Percentiles rank a stretch among this genome's conserved stretches.
Evolutionary conservation across 2,888 invertebrate genomes (phyloP).

Genomic region (Nowickia ferox): DNA sequence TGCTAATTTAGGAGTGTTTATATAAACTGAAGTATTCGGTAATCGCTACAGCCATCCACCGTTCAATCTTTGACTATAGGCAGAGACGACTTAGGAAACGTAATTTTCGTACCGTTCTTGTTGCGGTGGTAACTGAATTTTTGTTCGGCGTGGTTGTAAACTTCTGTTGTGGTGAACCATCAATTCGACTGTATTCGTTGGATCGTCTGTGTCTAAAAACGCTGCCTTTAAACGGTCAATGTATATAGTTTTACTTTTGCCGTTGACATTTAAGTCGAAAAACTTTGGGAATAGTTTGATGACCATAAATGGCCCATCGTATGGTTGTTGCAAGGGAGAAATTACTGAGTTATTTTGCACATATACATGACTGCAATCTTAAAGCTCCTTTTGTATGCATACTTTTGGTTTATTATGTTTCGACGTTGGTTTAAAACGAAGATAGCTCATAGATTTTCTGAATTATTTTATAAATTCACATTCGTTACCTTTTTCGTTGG

Average conservation of each 20-base stretch:
- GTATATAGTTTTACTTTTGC: neutral
- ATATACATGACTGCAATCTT: neutral
- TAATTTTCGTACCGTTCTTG: neutral
- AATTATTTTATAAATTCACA: neutral
- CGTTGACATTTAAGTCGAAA: neutral
- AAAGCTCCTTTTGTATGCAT: neutral
- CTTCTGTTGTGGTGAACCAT: neutral
- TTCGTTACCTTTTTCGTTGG: neutral
- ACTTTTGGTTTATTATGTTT: neutral
- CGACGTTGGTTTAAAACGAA: neutral
- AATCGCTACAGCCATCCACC: slow-evolving; percentile 5
- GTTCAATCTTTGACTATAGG: slow-evolving; percentile 9
- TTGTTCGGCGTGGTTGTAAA: neutral
- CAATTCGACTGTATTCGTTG: neutral
- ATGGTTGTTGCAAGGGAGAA: neutral
- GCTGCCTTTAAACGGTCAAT: neutral
- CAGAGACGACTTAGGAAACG: neutral
- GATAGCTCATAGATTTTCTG: neutral
- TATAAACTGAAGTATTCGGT: no score
- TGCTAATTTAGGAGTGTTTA: no score
- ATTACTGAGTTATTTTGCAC: neutral
- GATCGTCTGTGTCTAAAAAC: neutral
- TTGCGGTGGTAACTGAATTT: neutral
- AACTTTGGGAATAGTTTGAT: neutral
- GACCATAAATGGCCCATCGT: slow-evolving; percentile 12